Evolutionary conservation across 2,797 vertebrate species (phyloP).

Genomic region (Neosilurus hyrtlii): DNA sequence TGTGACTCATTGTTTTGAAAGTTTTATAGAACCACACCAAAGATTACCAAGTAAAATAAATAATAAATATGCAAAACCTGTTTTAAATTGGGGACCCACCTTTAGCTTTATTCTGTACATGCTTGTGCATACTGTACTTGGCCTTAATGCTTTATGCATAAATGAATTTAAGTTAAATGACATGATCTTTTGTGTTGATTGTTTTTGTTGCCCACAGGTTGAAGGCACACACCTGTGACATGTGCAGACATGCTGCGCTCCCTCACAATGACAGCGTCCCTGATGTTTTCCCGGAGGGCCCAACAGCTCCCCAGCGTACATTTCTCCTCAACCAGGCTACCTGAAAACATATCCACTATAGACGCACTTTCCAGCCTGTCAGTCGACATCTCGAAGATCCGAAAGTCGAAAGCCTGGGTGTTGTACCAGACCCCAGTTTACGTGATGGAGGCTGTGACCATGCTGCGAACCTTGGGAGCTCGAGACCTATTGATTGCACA

Average conservation of each 20-base stretch:
- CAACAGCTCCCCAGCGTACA: slow-evolving; percentile 46
- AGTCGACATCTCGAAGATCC: slow-evolving; percentile 85
- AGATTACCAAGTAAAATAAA: not conserved
- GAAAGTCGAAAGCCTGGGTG: slow-evolving; percentile 85
- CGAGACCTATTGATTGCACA: slow-evolving; percentile 67
- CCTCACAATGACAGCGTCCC: slow-evolving; percentile 48
- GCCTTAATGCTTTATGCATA: not conserved
- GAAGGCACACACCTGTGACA: slow-evolving; percentile 4
- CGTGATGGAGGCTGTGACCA: slow-evolving; percentile 74
- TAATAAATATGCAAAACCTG: slow-evolving; percentile 14
- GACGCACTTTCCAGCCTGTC: slow-evolving; percentile 76
- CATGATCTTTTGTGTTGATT: not conserved
- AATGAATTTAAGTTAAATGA: not conserved
- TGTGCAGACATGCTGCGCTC: slow-evolving; percentile 68
- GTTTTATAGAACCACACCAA: slow-evolving; percentile 10
- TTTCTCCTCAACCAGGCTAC: slow-evolving; percentile 54
- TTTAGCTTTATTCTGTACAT: not conserved
- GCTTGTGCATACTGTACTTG: not conserved
- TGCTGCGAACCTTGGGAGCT: slow-evolving; percentile 83
- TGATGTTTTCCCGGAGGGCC: slow-evolving; percentile 58
- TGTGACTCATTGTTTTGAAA: slow-evolving; percentile 12
- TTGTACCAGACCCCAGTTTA: slow-evolving; percentile 79
- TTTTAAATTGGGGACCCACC: slow-evolving; percentile 9
- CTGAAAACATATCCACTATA: slow-evolving; percentile 81
- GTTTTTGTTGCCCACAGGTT: slow-evolving; percentile 12